Conservation (phyloP, 1,140 invertebrate species). For the Rhyzopertha dominica region DNA sequence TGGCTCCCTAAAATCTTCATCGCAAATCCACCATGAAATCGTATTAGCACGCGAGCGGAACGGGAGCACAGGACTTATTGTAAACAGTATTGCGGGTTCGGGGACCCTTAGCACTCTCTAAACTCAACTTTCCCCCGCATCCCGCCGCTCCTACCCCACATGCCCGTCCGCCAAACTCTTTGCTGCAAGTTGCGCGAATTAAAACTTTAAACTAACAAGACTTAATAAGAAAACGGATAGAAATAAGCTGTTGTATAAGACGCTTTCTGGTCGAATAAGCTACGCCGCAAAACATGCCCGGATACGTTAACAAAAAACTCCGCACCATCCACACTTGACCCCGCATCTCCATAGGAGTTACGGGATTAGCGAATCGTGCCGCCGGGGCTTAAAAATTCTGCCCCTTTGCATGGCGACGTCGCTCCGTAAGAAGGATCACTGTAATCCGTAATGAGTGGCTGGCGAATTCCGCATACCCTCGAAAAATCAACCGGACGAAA, state of each 20-base stretch:
- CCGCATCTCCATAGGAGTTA: too few relatives aligned
- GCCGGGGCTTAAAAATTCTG: slow-evolving; percentile 1
- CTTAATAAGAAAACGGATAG: slow-evolving; percentile 48
- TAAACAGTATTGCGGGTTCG: slow-evolving; percentile 46
- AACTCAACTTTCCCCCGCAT: slow-evolving; percentile 46
- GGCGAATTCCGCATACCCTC: slow-evolving; percentile 21
- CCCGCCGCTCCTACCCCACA: slow-evolving; percentile 39
- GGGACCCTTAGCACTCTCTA: slow-evolving; percentile 48
- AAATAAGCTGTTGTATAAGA: slow-evolving; percentile 48
- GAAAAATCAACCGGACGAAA: too few relatives aligned
- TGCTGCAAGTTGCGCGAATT: slow-evolving; percentile 51
- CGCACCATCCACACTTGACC: too few relatives aligned
- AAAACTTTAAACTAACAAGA: slow-evolving; percentile 54
- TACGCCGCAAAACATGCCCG: too few relatives aligned
- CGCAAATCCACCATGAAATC: slow-evolving; percentile 52
- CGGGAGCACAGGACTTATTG: slow-evolving; percentile 40
- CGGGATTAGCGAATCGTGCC: too few relatives aligned
- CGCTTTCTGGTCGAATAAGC: too few relatives aligned
- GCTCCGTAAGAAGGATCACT: slow-evolving; percentile 16
- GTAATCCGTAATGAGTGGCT: slow-evolving; percentile 32
- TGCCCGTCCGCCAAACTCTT: slow-evolving; percentile 48
- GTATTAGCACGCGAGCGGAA: slow-evolving; percentile 46
- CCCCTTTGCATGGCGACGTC: slow-evolving; percentile 5
- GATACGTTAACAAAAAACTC: too few relatives aligned
- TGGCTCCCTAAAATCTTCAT: slow-evolving; percentile 44